Conservation (phyloP, 1,140 invertebrate species). For the Lerema accius region DNA sequence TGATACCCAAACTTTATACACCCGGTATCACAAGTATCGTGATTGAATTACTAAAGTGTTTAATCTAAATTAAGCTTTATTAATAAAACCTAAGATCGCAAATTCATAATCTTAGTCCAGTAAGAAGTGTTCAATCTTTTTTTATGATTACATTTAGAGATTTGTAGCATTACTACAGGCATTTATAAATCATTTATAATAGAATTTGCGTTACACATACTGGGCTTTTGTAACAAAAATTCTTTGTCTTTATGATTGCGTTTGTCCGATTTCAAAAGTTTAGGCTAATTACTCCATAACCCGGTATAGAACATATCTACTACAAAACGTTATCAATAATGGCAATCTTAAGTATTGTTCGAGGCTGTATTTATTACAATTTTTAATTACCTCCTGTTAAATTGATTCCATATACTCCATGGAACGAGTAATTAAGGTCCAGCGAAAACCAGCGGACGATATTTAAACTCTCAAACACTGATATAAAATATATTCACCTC, state of each 20-base stretch:
- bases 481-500: no score
- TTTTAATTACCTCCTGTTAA: background rate
- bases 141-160: constrained; percentile 21
- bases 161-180: constrained; percentile 26
- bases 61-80: background rate
- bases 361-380: constrained; percentile 1
- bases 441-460: no score
- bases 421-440: no score
- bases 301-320: background rate
- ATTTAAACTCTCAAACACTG: no score
- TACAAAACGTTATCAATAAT: background rate
- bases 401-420: no score
- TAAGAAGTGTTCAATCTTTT: background rate
- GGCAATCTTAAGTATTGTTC: background rate
- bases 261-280: constrained; percentile 30
- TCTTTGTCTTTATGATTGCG: constrained; percentile 33
- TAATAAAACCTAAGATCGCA: background rate
- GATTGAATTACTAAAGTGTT: background rate
- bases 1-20: constrained; percentile 21
- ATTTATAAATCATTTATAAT: constrained; percentile 42
- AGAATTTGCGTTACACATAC: constrained; percentile 39
- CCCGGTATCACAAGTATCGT: constrained; percentile 1
- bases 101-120: background rate
- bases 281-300: constrained; percentile 8
- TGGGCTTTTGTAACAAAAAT: constrained; percentile 34